phyloP scores from a whole-genome alignment of 2,113 vertebrate genomes.

The Calonectris borealis region DNA sequence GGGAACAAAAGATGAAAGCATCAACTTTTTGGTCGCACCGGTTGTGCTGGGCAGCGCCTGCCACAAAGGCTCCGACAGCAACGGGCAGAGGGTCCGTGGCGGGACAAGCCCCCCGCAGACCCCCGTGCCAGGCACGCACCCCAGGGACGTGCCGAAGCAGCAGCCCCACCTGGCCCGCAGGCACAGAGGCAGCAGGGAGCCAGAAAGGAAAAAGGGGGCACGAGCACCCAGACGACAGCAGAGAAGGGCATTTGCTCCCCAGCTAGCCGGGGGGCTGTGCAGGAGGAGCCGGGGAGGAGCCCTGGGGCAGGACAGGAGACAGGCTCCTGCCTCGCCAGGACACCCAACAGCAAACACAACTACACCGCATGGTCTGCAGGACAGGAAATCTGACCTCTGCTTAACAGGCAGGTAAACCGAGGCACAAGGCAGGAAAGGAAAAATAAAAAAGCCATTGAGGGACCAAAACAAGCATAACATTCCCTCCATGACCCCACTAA shows the following conservation, averaged over 20 bases:
- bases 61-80: not conserved
- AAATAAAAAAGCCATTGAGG: not conserved
- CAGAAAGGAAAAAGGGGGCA: not conserved
- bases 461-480: not conserved
- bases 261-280: fast-evolving
- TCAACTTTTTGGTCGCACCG: fast-evolving
- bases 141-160: too few species aligned
- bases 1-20: not conserved
- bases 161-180: not conserved
- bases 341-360: not conserved
- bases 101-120: not conserved
- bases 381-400: fast-evolving
- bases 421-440: not conserved
- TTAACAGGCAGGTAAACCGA: not conserved
- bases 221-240: fast-evolving
- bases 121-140: not conserved
- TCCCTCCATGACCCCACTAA: not conserved
- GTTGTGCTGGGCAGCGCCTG: not conserved
- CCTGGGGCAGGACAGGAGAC: not conserved
- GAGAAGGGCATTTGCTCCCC: not conserved
- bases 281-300: too few species aligned
- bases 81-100: fast-evolving
- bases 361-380: fast-evolving
- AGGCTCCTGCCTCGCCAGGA: not conserved
- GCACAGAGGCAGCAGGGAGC: not conserved